phyloP scores from a whole-genome alignment of 2,113 vertebrate species.

The Chloropsis hardwickii region DNA sequence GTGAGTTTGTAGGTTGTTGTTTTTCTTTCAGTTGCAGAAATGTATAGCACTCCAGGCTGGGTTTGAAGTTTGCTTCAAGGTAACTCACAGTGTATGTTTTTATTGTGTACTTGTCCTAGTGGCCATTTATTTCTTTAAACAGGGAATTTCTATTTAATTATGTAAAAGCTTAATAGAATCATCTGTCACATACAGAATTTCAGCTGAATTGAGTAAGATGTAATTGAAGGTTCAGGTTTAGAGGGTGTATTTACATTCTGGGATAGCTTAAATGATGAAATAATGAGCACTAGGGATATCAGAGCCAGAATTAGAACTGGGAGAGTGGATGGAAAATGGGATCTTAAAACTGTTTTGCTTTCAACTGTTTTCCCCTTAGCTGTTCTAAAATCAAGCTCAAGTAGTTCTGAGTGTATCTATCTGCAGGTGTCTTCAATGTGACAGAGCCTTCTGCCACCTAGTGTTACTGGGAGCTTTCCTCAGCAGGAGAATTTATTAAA shows the following conservation, averaged over 20 bases:
- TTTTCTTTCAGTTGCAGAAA: neutral
- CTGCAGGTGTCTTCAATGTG: constrained; percentile 43
- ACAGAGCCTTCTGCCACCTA: constrained; percentile 70
- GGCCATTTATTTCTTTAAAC: neutral
- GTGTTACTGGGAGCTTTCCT: constrained; percentile 51
- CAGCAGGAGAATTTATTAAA: neutral
- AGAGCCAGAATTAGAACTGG: neutral
- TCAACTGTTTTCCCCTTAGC: neutral
- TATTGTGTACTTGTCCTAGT: neutral
- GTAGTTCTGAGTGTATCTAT: neutral
- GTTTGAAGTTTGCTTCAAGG: neutral
- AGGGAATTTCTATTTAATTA: neutral
- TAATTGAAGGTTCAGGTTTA: neutral
- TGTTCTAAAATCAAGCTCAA: neutral
- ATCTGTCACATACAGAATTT: neutral
- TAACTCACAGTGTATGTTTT: neutral
- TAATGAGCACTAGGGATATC: neutral
- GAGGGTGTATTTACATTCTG: neutral
- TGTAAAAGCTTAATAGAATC: neutral
- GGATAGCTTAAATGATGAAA: neutral
- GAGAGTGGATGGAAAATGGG: neutral
- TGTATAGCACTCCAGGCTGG: neutral
- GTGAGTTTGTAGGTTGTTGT: neutral
- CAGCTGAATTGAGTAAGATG: neutral
- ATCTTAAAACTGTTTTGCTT: neutral